Percentiles rank a stretch among this genome's conserved stretches.
Evolutionary conservation across 2,113 vertebrate species (phyloP).

Genomic region (Rhodinocichla rosea): DNA sequence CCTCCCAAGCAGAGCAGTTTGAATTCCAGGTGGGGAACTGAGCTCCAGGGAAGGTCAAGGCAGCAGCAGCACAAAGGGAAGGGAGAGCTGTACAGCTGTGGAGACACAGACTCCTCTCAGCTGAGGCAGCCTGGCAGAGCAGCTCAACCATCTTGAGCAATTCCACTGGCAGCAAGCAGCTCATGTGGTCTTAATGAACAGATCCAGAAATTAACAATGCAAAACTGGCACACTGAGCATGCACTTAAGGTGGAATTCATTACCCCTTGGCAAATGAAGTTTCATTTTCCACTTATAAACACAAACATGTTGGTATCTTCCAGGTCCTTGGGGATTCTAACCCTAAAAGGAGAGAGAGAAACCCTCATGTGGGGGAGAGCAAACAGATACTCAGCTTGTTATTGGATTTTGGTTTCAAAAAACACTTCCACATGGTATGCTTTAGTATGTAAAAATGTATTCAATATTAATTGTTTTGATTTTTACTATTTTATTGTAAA

Average conservation of each 20-base stretch:
- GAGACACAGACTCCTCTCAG: not conserved
- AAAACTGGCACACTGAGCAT: not conserved
- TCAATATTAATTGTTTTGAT: not conserved
- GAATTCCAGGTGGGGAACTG: not conserved
- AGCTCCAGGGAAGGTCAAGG: not conserved
- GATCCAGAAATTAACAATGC: not conserved
- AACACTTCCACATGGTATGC: not conserved
- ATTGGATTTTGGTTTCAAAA: not conserved
- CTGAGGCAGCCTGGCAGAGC: not conserved
- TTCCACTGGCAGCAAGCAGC: not conserved
- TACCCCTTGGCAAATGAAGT: not conserved
- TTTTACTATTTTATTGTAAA: not conserved
- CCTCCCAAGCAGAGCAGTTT: not conserved
- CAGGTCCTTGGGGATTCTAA: not conserved
- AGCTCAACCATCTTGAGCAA: not conserved
- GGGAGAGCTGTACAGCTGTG: not conserved
- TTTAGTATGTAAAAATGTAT: not conserved
- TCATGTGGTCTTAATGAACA: not conserved
- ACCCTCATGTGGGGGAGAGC: not conserved
- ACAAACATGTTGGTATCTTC: not conserved
- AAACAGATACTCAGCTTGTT: not conserved
- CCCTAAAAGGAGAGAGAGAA: not conserved
- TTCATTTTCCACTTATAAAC: not conserved
- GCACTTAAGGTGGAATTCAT: not conserved
- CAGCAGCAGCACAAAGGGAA: not conserved